Base-by-base conservation (phyloP, 2,113 vertebrate genomes). In the Zosterops borbonicus region DNA sequence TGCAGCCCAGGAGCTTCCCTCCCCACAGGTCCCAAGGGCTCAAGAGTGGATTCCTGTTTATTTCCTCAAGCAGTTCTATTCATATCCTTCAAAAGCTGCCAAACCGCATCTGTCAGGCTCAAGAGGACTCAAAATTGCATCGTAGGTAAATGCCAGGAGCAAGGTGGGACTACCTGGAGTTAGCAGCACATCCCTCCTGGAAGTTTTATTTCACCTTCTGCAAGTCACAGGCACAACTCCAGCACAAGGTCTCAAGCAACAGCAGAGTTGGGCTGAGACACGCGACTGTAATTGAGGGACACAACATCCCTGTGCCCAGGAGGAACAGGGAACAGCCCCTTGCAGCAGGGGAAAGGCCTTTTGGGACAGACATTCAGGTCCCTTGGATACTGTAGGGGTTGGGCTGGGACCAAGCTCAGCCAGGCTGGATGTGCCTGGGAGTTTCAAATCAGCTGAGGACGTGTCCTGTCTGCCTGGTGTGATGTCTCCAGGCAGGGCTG, bases 41-140 rank as follows among this genome's bases (percentile, higher is more conserved):
- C 22, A 12, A 88, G 60, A 79, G 75, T 64, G 56, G 18, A 96
- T 91, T 96, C 91, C 87, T 96, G 93, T 96, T 90, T 92, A 93
- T 94, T 91, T 91, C 85, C 95, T 95, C 50, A 81, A 70, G 83
- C 55, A 81, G 80, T 53, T 90, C 88, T 92, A 92, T 94, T 95
- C 71, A 85, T 80, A 93, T 84, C 59, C 77, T 88, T 87, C 84
- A 70, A 79, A 92, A 92, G 63, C 90, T 94, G 93, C 87, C 93
- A 95, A 90, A 82, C 63, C 0, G 8, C 87, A 77, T 69, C 84
- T 87, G 42, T 70, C 91, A 88, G 59, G 70, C 87, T 80, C 50
- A 4, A 55, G 71, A 87, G 70, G 58, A 89, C 83, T 71, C 28
- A 0, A 78, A 94, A 91, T 49, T 82, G 91, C 75, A 70, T 80